A percentile compares a stretch with the other conserved stretches of the same genome.
phyloP scores from a whole-genome alignment of 2,888 invertebrate species.

The Lymantria monacha region DNA sequence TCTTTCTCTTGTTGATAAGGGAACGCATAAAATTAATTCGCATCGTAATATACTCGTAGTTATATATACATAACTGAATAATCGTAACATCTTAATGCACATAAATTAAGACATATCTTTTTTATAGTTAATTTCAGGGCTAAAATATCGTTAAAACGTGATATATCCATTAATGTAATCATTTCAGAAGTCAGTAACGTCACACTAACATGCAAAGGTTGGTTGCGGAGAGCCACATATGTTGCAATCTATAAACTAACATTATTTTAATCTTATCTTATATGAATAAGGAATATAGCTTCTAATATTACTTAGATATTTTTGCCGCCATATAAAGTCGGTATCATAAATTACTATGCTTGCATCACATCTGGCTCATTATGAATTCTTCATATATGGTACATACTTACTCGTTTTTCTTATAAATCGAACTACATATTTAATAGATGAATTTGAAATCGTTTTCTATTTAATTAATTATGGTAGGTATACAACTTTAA shows the following conservation, averaged over 20 bases:
- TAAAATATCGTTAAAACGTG: slow-evolving; percentile 69
- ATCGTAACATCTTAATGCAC: slow-evolving; percentile 57
- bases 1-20: slow-evolving; percentile 9
- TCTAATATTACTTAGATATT: slow-evolving; percentile 14
- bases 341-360: not conserved
- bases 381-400: too few species aligned
- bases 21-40: slow-evolving; percentile 47
- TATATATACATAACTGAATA: slow-evolving; percentile 38
- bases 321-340: not conserved
- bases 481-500: too few species aligned
- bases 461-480: too few species aligned
- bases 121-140: slow-evolving; percentile 74
- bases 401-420: too few species aligned
- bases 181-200: slow-evolving; percentile 71
- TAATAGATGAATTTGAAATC: too few species aligned
- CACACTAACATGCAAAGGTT: slow-evolving; percentile 66
- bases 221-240: slow-evolving; percentile 31
- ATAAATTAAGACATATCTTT: slow-evolving; percentile 72
- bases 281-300: slow-evolving; percentile 43
- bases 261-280: slow-evolving; percentile 45
- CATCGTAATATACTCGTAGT: slow-evolving; percentile 45
- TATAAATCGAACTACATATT: too few species aligned
- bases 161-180: slow-evolving; percentile 73
- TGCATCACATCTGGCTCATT: too few species aligned
- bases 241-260: slow-evolving; percentile 31